These are phyloP conservation scores for Chroicocephalus ridibundus DNA, from an alignment of 2,113 vertebrate species.

Conservation along the genomic window DNA sequence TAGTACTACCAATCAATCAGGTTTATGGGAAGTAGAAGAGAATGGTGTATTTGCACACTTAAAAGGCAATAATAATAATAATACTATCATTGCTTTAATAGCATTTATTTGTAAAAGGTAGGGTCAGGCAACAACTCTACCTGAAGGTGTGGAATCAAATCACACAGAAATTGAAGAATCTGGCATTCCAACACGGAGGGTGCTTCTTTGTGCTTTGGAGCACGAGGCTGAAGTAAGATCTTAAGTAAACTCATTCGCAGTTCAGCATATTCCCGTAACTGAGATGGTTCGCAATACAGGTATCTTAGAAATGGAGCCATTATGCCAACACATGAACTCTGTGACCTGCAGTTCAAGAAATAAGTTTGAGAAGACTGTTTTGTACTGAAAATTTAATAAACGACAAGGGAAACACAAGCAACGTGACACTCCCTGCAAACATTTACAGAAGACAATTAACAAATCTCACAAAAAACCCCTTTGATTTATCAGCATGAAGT, in stretches of 20 bases:
- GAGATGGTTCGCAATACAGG: conserved; percentile 89
- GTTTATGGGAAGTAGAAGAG: not conserved
- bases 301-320: conserved; percentile 89
- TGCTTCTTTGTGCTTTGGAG: not conserved
- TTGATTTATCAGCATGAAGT: not conserved
- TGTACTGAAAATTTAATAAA: not conserved
- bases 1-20: not conserved
- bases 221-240: conserved; percentile 74
- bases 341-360: conserved; percentile 71
- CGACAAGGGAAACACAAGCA: not conserved
- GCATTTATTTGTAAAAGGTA: not conserved
- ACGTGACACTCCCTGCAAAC: not conserved
- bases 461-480: not conserved
- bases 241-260: conserved; percentile 85
- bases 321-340: conserved; percentile 78
- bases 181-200: conserved; percentile 51
- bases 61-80: not conserved
- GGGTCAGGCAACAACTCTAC: conserved; percentile 56
- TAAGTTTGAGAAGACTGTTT: not conserved
- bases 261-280: conserved; percentile 79
- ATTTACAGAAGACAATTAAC: not conserved
- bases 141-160: conserved; percentile 86
- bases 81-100: not conserved
- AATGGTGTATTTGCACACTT: not conserved
- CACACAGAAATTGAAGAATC: conserved; percentile 80